phyloP scores from a whole-genome alignment of 2,113 vertebrate species.

The Syngnathoides biaculeatus region DNA sequence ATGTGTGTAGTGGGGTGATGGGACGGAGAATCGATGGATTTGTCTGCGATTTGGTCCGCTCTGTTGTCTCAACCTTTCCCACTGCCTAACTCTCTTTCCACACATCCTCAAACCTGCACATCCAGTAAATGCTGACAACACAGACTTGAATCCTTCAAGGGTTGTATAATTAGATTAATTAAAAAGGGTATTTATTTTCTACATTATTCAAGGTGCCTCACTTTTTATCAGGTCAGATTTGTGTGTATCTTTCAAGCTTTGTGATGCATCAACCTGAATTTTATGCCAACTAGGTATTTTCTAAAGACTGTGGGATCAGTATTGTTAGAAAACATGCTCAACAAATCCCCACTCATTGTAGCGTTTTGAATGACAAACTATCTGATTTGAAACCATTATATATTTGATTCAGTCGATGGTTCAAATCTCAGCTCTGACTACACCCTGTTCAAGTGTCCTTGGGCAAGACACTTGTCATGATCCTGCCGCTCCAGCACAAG shows the following conservation, averaged over 20 bases:
- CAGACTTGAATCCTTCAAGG: neutral
- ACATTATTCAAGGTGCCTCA: neutral
- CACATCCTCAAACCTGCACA: neutral
- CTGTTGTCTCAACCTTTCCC: neutral
- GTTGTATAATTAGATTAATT: neutral
- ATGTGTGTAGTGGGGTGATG: constrained; percentile 32
- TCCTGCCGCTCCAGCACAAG: too few relatives aligned
- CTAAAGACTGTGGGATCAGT: neutral
- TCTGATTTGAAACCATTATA: neutral
- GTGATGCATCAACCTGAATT: neutral
- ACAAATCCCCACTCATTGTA: neutral
- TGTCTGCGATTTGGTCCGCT: constrained; percentile 22
- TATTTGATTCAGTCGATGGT: neutral
- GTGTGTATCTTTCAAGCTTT: neutral
- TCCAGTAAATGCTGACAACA: neutral
- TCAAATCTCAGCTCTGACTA: too few relatives aligned
- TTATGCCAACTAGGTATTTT: neutral
- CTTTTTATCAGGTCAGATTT: neutral
- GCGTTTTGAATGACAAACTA: neutral
- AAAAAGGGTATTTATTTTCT: neutral
- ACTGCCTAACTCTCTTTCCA: neutral
- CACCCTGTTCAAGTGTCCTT: too few relatives aligned
- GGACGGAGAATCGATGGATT: constrained; percentile 40
- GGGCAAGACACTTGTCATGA: too few relatives aligned
- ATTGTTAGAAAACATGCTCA: neutral